Conservation (phyloP, 2,797 vertebrate genomes). For the Spinus pinus region DNA sequence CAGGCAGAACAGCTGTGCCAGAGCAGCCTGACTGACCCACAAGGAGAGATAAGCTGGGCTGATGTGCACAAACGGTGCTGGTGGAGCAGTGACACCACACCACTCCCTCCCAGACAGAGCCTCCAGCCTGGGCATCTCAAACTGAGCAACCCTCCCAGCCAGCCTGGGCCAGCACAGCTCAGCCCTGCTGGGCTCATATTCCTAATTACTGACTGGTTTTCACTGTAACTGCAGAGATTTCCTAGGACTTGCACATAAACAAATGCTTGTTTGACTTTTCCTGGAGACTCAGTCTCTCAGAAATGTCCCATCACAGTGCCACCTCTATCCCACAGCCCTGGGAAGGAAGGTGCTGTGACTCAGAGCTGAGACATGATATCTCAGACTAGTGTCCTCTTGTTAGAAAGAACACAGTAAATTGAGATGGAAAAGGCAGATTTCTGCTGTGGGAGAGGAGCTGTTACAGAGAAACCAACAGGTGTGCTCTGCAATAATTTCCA, state of each 20-base stretch:
- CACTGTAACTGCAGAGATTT: fast-evolving
- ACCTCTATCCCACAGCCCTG: background rate
- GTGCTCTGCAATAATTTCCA: background rate
- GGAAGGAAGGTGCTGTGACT: background rate
- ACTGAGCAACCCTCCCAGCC: background rate
- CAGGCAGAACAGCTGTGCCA: background rate
- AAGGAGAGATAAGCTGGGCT: background rate
- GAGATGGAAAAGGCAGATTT: background rate
- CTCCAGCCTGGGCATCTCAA: background rate
- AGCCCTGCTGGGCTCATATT: background rate
- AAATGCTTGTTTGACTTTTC: fast-evolving
- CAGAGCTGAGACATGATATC: background rate
- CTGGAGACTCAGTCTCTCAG: background rate
- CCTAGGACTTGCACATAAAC: background rate
- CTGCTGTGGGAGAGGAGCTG: background rate
- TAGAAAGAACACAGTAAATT: background rate
- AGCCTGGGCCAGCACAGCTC: fast-evolving
- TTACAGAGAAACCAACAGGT: background rate
- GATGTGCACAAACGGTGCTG: fast-evolving
- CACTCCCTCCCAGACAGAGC: background rate
- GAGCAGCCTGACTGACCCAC: background rate
- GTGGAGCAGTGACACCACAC: background rate
- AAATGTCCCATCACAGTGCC: background rate
- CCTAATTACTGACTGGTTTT: background rate
- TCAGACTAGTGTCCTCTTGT: fast-evolving